Conservation (phyloP, 92 coral and sea anemone species). For the Phymanthus crucifer region DNA sequence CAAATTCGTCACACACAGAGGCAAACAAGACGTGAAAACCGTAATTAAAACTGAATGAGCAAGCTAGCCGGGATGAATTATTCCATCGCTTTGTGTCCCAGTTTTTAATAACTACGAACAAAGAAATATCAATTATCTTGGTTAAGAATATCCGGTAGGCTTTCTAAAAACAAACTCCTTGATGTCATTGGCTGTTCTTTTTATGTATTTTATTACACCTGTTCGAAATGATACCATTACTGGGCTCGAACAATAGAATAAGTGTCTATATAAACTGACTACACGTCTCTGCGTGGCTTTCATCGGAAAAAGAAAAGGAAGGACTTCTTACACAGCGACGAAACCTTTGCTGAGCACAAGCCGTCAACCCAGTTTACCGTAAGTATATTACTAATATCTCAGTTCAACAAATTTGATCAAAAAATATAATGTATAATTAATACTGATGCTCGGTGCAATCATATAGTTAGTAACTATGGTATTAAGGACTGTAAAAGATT, state of each 20-base stretch:
- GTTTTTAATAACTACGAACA: neutral
- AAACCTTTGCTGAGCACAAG: no score
- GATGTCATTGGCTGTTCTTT: neutral
- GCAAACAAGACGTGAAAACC: no score
- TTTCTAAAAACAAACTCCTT: neutral
- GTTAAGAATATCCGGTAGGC: neutral
- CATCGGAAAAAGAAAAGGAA: neutral
- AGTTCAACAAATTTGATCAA: no score
- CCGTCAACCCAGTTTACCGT: no score
- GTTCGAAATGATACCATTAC: neutral
- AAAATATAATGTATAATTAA: no score
- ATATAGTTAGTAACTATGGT: no score
- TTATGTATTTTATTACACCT: slow-evolving; percentile 10
- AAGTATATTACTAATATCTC: no score
- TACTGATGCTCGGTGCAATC: no score
- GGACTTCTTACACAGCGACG: neutral
- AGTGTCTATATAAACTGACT: neutral
- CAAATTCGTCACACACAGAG: neutral
- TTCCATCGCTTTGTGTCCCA: neutral
- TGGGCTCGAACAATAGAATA: neutral
- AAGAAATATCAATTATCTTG: slow-evolving; percentile 3
- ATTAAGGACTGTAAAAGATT: no score
- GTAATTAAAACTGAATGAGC: neutral
- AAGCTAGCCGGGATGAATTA: neutral
- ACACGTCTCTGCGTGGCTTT: neutral